Base-by-base conservation (phyloP, 92 coral and sea anemone species). In the Parazoanthus swiftii region DNA sequence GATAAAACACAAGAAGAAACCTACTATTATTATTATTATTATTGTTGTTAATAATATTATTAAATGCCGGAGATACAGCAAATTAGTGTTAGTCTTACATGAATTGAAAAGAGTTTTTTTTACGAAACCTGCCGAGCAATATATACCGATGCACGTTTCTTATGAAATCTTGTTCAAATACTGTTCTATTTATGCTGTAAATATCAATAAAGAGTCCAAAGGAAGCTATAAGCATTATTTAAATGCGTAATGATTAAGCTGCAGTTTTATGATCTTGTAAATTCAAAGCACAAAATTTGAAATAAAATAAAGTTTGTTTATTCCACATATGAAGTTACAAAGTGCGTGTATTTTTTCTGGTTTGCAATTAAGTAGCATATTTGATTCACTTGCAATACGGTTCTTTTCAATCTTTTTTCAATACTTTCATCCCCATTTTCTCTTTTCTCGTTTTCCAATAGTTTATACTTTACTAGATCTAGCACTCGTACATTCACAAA, bases 231-330 rank as follows among this genome's bases (percentile, higher is more conserved):
- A 21, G 11, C 11, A 38, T 21, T 76, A 39, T 39, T 76, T 76
- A 76, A 29, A 18, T 76, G 38, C 42, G 39, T 23, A 18, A 54
- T 79, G 39, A 48, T 43, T 39, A 76, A 39, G 18, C 23, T 36
- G 14, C 9, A 76, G 15, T 76, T 76, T 21, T 38, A 23, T 43
- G 9, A 48, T 21, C 8, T 35, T 26, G 85, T 59, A 59, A 56
- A 80, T 80, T 80, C 73, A 10, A 58, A 56, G 54, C 44, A 80
- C 70, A 59, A 80, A 29, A 36, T 44, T 58, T 80, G 42, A 39
- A 39, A 39, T 15, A 14, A 80, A 80, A 58, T 80, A 56, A 80
- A 80, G 33, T 20, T 26, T 18, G n/a, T 51, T 80, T 80, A 56
- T 21, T 80, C n/a, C 23, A 80, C 48, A 56, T n/a, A 35, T 33